Evolutionary conservation across 1,140 invertebrate genomes (phyloP).

Genomic region (Cotesia glomerata): DNA sequence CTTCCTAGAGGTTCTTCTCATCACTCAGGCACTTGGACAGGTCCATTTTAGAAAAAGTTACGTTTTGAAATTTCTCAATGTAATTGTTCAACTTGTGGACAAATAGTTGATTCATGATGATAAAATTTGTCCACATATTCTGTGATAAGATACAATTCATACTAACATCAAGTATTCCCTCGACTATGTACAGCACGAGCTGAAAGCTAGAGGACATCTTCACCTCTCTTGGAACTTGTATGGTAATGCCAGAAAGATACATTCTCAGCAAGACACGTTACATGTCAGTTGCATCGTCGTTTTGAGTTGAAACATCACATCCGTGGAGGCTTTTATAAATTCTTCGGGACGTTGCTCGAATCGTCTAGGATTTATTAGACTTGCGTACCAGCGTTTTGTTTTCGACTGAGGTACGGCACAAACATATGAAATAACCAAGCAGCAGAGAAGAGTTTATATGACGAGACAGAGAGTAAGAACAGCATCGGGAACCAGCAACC

Average conservation of each 20-base stretch:
- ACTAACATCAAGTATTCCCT: too few relatives aligned
- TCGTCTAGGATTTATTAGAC: slow-evolving; percentile 41
- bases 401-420: slow-evolving; percentile 31
- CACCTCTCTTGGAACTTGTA: not conserved
- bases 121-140: too few relatives aligned
- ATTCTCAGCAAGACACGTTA: slow-evolving; percentile 16
- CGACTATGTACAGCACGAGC: too few relatives aligned
- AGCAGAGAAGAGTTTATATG: not conserved
- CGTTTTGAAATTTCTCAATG: too few relatives aligned
- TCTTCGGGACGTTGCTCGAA: slow-evolving; percentile 29
- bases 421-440: not conserved
- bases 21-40: too few relatives aligned
- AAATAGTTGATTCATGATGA: too few relatives aligned
- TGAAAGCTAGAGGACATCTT: not conserved
- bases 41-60: too few relatives aligned
- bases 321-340: slow-evolving; percentile 33
- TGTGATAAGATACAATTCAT: too few relatives aligned
- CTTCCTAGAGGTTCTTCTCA: too few relatives aligned
- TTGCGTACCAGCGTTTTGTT: slow-evolving; percentile 35
- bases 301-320: slow-evolving; percentile 2
- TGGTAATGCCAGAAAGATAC: not conserved
- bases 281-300: slow-evolving; percentile 15
- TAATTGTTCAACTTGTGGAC: too few relatives aligned
- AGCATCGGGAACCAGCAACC: too few relatives aligned
- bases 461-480: slow-evolving; percentile 2